These are phyloP conservation scores for Mamestra brassicae DNA, from an alignment of 2,888 invertebrate species.

Conservation along the genomic window DNA sequence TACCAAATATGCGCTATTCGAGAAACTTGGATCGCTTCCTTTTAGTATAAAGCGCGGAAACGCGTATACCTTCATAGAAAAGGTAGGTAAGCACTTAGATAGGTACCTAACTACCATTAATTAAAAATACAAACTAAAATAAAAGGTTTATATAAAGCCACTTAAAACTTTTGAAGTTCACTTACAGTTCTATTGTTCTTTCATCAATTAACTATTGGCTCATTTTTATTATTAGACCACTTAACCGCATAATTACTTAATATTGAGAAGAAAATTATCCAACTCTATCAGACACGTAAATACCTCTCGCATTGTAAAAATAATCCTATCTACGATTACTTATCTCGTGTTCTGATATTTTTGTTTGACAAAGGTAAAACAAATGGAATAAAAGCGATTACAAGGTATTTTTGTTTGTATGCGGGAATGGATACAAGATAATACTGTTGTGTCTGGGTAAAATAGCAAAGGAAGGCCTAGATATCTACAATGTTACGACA, in stretches of 20 bases:
- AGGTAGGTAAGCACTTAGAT: background rate
- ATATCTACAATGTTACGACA: background rate
- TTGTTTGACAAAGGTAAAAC: background rate
- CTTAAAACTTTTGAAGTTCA: background rate
- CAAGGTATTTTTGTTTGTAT: background rate
- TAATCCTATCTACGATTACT: conserved; percentile 8
- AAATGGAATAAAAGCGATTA: conserved; percentile 24
- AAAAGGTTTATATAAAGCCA: background rate
- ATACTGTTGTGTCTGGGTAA: background rate
- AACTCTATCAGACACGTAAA: background rate
- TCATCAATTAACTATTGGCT: background rate
- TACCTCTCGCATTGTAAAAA: background rate
- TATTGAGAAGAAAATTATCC: conserved; percentile 4
- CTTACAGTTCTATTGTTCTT: background rate
- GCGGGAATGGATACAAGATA: conserved; percentile 8
- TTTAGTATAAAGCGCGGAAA: no score
- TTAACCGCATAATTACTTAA: conserved; percentile 2
- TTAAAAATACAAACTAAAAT: conserved; percentile 6
- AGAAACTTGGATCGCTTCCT: no score
- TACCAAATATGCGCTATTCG: no score
- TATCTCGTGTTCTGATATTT: conserved; percentile 4
- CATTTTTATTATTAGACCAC: conserved; percentile 2
- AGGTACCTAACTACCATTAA: background rate
- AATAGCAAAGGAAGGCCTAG: background rate
- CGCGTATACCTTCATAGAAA: background rate